Percentiles rank a stretch among this genome's conserved stretches.
phyloP scores from a whole-genome alignment of 2,797 vertebrate genomes.

The Octomys mimax region DNA sequence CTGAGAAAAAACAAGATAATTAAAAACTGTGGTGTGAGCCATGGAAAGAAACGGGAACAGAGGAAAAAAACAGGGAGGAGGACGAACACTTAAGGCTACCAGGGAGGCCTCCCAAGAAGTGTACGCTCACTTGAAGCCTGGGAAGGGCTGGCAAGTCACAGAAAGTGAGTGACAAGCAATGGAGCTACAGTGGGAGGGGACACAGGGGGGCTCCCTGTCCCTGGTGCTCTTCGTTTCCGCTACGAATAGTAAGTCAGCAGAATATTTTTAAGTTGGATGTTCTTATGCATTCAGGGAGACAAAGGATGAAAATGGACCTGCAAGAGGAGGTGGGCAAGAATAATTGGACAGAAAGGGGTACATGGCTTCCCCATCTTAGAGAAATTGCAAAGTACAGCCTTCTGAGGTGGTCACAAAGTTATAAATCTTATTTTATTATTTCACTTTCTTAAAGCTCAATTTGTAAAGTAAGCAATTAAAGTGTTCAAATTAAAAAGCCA shows the following conservation, averaged over 20 bases:
- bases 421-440: constrained; percentile 56
- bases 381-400: neutral
- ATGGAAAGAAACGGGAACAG: neutral
- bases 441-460: constrained; percentile 63
- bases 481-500: constrained; percentile 65
- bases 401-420: neutral
- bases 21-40: neutral
- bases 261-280: neutral
- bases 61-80: neutral
- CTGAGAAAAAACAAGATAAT: neutral
- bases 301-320: neutral
- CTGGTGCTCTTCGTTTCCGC: constrained; percentile 22
- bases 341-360: neutral
- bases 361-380: neutral
- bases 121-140: neutral
- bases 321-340: neutral
- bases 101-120: neutral
- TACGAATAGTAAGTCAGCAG: neutral
- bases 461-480: constrained; percentile 71
- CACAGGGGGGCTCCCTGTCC: neutral
- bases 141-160: neutral
- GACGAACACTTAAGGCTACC: neutral
- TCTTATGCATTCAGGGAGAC: neutral
- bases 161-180: neutral
- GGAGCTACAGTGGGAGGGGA: no score